phyloP scores from a whole-genome alignment of 2,113 vertebrate genomes.

The Alouatta palliata region DNA sequence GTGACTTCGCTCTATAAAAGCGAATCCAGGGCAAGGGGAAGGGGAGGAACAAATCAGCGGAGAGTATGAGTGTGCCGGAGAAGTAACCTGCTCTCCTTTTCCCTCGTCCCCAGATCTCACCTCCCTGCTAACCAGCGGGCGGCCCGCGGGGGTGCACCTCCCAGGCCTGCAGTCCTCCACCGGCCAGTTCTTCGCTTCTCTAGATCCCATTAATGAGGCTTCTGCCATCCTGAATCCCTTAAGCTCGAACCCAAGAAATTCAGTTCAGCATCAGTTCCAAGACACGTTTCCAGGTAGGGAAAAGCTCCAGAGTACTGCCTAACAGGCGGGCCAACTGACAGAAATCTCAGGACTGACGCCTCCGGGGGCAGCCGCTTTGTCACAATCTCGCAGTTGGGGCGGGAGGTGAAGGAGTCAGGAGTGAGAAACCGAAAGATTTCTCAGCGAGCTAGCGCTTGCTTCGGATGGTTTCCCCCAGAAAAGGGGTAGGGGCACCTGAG shows the following conservation, averaged over 20 bases:
- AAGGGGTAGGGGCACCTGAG: fast-evolving
- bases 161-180: conserved; percentile 90
- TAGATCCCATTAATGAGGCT: conserved; percentile 96
- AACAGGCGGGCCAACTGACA: fast-evolving
- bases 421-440: conserved; percentile 53
- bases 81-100: conserved; percentile 82
- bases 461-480: fast-evolving
- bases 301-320: not conserved
- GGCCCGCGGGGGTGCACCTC: conserved; percentile 93
- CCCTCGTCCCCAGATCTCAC: conserved; percentile 93
- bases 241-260: conserved; percentile 92
- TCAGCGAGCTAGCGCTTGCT: not conserved
- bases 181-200: conserved; percentile 96
- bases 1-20: not conserved
- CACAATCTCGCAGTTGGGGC: not conserved
- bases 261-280: conserved; percentile 99
- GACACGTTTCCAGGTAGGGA: conserved; percentile 98
- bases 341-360: not conserved
- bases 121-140: conserved; percentile 93
- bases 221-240: conserved; percentile 95
- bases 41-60: not conserved
- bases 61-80: conserved; percentile 23
- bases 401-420: not conserved
- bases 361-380: fast-evolving
- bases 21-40: not conserved